Evolutionary conservation across 2,113 vertebrate species (phyloP), one percentile per base, ranked within the genome.

Genomic region (Chlamydotis undulata): DNA sequence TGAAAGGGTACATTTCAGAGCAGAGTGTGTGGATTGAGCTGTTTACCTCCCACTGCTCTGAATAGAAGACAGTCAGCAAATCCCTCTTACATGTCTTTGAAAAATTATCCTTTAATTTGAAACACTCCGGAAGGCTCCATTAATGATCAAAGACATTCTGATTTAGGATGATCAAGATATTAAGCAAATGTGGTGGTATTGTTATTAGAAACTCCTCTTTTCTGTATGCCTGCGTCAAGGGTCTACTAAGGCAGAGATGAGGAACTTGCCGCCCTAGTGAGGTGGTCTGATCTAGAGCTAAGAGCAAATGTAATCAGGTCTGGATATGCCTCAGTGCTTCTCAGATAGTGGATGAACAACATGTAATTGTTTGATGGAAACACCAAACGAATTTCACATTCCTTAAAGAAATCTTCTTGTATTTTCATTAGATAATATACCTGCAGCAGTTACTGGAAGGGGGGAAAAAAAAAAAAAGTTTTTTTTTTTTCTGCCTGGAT

Each of bases 361-460:
- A 73, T 81, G 76, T 89, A 97, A 96, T 97, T 97, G 94, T 96
- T 96, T 94, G 90, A 81, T 95, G 87, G 86, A 89, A 97, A 96
- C 59, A 91, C 52, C 84, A 96, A 96, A 93, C 2, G 9, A 88
- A 88, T 96, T 96, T 92, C 79, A 93, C 35, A 77, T 96, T 97
- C 87, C 92, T 97, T 92, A 81, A 83, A 97, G 94, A 97, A 97
- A 94, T 96, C 83, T 97, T 94, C 22, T 89, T 96, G 85, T 96
- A 77, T 96, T 97, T 97, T 95, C 93, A 82, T 97, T 96, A 90
- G 85, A 89, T 97, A 90, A 96, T 95, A 95, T 92, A 96, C 82
- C 91, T 92, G 35, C 87, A 96, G 76, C 83, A 91, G 90, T 95
- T 92, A 94, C 73, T 75, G 57, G 28, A 69, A 79, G 49, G 41